Conservation (phyloP, 2,797 vertebrate species). For the Mycteria americana region DNA sequence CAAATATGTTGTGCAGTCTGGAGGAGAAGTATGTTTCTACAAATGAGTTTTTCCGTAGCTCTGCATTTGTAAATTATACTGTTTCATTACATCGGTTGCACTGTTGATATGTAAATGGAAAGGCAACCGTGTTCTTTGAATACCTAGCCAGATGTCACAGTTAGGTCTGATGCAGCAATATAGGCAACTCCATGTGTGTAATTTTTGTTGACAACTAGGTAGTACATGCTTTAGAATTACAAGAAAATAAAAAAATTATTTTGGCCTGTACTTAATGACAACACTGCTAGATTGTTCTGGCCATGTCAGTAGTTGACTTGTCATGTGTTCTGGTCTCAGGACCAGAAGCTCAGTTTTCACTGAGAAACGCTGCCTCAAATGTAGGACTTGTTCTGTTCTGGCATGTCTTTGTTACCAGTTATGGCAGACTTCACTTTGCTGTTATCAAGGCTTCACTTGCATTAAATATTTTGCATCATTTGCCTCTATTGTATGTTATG, state of each 20-base stretch:
- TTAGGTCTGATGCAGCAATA: neutral
- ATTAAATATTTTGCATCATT: neutral
- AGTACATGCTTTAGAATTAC: neutral
- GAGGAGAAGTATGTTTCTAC: neutral
- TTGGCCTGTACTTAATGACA: neutral
- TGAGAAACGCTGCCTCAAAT: neutral
- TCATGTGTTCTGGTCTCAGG: neutral
- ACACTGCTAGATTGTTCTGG: neutral
- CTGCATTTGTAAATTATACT: neutral
- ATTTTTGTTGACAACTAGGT: neutral
- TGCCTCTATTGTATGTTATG: neutral
- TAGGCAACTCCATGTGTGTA: neutral
- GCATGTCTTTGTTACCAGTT: neutral
- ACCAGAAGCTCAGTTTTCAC: neutral
- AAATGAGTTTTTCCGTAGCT: neutral
- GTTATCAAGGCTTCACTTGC: neutral
- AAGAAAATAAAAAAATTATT: neutral
- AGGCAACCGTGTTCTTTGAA: neutral
- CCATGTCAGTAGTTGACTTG: neutral
- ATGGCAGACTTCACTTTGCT: neutral
- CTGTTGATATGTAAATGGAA: neutral
- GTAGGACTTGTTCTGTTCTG: neutral
- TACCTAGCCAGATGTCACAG: neutral
- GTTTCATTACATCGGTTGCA: neutral
- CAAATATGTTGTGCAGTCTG: neutral